A percentile compares a stretch with the other conserved stretches of the same genome.
phyloP scores from a whole-genome alignment of 2,888 invertebrate species.

The Scaeva pyrastri region DNA sequence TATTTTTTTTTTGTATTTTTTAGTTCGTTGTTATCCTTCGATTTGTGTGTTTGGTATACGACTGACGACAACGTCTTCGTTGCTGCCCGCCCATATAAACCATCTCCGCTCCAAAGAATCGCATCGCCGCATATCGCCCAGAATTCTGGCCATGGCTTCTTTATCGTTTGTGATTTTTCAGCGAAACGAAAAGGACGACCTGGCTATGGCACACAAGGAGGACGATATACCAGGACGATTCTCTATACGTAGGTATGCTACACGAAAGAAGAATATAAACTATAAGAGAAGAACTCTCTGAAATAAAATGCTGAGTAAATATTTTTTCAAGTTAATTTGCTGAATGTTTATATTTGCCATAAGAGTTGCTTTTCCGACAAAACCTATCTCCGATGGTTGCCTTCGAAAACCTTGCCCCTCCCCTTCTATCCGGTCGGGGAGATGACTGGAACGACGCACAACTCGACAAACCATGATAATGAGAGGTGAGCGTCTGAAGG shows the following conservation, averaged over 20 bases:
- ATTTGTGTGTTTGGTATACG: constrained; percentile 51
- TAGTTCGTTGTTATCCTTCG: constrained; percentile 32
- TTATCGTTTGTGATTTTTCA: constrained; percentile 65
- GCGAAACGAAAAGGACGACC: constrained; percentile 28
- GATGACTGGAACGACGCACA: too few species aligned
- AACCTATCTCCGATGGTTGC: not conserved
- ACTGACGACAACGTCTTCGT: constrained; percentile 20
- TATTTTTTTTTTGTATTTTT: constrained; percentile 17
- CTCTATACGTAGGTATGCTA: not conserved
- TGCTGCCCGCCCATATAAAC: constrained; percentile 54
- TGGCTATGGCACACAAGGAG: too few species aligned
- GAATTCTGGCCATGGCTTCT: constrained; percentile 32
- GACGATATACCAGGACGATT: too few species aligned
- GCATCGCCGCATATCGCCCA: too few species aligned
- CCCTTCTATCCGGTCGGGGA: too few species aligned
- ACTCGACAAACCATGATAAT: too few species aligned
- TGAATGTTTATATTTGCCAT: constrained; percentile 75
- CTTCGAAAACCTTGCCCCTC: too few species aligned
- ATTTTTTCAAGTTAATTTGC: constrained; percentile 76
- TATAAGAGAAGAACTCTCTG: constrained; percentile 60
- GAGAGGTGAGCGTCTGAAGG: too few species aligned
- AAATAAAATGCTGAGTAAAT: constrained; percentile 76
- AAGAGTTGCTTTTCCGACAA: constrained; percentile 33
- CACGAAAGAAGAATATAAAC: too few species aligned
- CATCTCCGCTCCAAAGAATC: constrained; percentile 31